These are phyloP conservation scores for Mamestra configurata DNA, from an alignment of 1,140 invertebrate genomes.

Conservation along the genomic window DNA sequence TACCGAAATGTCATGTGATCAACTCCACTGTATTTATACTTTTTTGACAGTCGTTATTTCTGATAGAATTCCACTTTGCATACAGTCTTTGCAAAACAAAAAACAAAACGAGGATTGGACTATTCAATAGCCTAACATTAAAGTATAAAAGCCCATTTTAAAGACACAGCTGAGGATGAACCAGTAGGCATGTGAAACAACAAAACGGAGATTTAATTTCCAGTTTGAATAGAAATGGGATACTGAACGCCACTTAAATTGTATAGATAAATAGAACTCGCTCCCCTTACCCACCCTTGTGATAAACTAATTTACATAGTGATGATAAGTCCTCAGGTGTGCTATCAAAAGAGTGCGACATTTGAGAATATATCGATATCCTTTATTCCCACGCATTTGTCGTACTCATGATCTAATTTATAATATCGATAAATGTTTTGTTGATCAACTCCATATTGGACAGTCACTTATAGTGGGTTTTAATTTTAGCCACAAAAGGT, in stretches of 20 bases:
- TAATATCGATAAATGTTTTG: slow-evolving; percentile 2
- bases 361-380: slow-evolving; percentile 16
- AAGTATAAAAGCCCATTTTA: too few relatives aligned
- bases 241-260: background rate
- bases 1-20: too few relatives aligned
- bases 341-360: slow-evolving; percentile 11
- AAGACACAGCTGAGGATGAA: too few relatives aligned
- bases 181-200: too few relatives aligned
- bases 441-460: background rate
- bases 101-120: too few relatives aligned
- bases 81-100: too few relatives aligned
- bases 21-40: too few relatives aligned
- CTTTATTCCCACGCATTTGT: slow-evolving; percentile 2
- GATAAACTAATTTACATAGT: slow-evolving; percentile 28
- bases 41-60: too few relatives aligned
- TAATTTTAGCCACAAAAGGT: too few relatives aligned
- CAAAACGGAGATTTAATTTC: too few relatives aligned
- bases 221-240: background rate
- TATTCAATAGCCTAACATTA: background rate
- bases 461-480: too few relatives aligned
- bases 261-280: slow-evolving; percentile 1
- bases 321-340: background rate
- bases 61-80: too few relatives aligned
- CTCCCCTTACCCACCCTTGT: background rate
- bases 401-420: background rate